These are phyloP conservation scores for Meiosimyza platycephala DNA, from an alignment of 2,888 invertebrate species.

Conservation along the genomic window DNA sequence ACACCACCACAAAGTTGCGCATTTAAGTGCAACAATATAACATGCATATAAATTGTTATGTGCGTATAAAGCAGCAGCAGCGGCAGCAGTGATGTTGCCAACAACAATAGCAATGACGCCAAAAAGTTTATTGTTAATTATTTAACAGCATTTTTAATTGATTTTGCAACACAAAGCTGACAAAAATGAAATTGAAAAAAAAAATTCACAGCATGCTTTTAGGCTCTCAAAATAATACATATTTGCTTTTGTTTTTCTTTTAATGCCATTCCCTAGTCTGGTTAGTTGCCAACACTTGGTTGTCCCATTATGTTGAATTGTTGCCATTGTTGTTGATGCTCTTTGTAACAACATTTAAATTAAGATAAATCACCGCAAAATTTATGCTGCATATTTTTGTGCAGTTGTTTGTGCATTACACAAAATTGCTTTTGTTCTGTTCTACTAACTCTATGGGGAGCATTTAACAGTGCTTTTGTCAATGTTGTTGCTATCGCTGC, in stretches of 20 bases:
- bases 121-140: constrained; percentile 35
- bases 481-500: constrained; percentile 58
- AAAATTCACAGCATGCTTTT: constrained; percentile 13
- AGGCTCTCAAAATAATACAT: constrained; percentile 9
- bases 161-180: constrained; percentile 20
- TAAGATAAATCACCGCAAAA: constrained; percentile 67
- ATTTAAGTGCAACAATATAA: not conserved
- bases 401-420: constrained; percentile 22
- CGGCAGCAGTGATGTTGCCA: not conserved
- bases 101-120: constrained; percentile 1
- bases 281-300: not conserved
- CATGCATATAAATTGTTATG: not conserved
- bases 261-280: not conserved
- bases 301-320: not conserved
- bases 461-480: constrained; percentile 24
- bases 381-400: constrained; percentile 46
- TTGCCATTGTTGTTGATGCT: constrained; percentile 21
- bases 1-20: constrained; percentile 1
- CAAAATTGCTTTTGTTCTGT: constrained; percentile 5
- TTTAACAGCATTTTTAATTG: constrained; percentile 34
- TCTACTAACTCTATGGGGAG: constrained; percentile 36
- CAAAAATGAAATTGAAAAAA: not conserved
- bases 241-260: not conserved
- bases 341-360: constrained; percentile 65
- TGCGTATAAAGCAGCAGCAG: not conserved